These are phyloP conservation scores for Tokudaia tokunoshimensis DNA, from an alignment of 2,797 vertebrate species.

Conservation along the genomic window DNA sequence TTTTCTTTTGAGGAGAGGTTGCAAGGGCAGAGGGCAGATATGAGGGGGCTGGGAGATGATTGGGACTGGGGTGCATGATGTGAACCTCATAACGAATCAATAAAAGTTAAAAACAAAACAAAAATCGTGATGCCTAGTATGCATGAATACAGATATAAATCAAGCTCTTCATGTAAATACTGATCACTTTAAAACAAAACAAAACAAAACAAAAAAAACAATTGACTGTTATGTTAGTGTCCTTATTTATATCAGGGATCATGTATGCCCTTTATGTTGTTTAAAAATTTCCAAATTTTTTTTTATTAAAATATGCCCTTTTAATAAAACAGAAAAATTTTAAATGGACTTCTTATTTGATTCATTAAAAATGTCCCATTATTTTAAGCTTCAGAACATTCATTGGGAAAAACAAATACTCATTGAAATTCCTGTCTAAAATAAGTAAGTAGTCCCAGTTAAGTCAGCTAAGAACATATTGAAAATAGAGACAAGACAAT, in stretches of 20 bases:
- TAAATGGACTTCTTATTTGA: background rate
- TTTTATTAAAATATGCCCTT: background rate
- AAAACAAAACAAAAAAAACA: background rate
- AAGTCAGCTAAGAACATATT: background rate
- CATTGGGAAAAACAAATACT: background rate
- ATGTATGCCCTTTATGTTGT: background rate
- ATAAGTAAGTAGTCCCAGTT: background rate
- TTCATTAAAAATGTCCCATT: constrained; percentile 7
- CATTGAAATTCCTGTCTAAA: background rate
- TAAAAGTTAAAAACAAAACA: background rate
- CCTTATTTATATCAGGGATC: background rate
- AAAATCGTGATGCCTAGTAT: background rate
- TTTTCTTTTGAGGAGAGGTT: background rate
- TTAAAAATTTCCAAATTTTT: background rate
- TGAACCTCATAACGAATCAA: background rate
- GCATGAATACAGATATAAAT: background rate
- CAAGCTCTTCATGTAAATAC: background rate
- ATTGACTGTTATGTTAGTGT: background rate
- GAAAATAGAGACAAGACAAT: background rate
- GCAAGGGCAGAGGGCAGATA: background rate
- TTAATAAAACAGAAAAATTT: constrained; percentile 24
- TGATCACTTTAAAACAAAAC: background rate
- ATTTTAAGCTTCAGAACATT: background rate
- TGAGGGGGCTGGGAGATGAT: background rate
- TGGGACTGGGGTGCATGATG: background rate